Percentiles rank a stretch among this genome's conserved stretches.
These are phyloP conservation scores for Chlorodrepanis virens DNA, from an alignment of 2,113 vertebrate species.

Conservation along the genomic window DNA sequence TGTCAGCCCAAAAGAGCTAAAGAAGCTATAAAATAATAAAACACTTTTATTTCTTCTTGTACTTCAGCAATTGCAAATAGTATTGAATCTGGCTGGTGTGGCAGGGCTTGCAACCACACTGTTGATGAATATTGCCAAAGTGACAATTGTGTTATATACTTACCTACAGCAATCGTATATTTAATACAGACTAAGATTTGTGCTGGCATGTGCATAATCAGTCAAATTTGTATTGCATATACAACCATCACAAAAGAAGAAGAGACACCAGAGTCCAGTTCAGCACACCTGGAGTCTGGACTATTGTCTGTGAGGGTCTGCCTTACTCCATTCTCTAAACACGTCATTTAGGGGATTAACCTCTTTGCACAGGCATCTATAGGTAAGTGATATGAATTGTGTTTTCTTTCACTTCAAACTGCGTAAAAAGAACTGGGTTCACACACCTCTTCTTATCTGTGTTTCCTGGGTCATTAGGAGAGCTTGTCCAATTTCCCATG, in stretches of 20 bases:
- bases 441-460: neutral
- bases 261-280: fast-evolving
- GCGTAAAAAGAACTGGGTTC: neutral
- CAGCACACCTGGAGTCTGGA: neutral
- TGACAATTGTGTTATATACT: neutral
- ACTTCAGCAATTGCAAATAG: neutral
- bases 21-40: constrained; percentile 25
- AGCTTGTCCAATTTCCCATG: neutral
- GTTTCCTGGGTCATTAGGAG: neutral
- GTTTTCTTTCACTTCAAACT: neutral
- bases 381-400: neutral
- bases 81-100: neutral
- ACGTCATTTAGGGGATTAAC: fast-evolving
- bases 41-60: neutral
- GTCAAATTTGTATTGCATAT: neutral
- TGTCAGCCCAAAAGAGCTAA: neutral
- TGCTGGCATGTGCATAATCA: neutral
- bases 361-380: neutral
- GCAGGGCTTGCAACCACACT: neutral
- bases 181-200: neutral
- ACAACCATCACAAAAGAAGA: neutral
- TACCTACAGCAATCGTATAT: neutral
- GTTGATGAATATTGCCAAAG: neutral
- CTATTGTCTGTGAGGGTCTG: neutral
- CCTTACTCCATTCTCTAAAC: neutral